A percentile compares a stretch with the other conserved stretches of the same genome.
Conservation (phyloP, 2,113 vertebrate species). For the Centropus bengalensis region DNA sequence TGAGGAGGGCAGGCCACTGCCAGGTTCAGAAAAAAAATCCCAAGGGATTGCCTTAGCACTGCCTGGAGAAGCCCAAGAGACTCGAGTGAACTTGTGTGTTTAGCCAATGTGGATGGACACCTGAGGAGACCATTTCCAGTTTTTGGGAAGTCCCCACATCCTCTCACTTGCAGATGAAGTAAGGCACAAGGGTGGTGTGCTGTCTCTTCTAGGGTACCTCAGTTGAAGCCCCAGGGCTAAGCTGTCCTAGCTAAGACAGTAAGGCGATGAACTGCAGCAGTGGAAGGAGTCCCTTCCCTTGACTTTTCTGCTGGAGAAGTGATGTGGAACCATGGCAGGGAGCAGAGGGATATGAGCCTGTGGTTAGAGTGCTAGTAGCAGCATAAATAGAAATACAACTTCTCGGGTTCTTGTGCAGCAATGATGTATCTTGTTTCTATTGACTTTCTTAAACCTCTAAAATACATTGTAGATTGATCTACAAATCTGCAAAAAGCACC, state of each 20-base stretch:
- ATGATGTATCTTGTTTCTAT: conserved; percentile 67
- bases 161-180: not conserved
- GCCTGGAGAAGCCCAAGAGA: not conserved
- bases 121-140: not conserved
- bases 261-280: not conserved
- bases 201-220: not conserved
- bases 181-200: fast-evolving
- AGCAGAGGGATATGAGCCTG: not conserved
- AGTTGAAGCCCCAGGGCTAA: not conserved
- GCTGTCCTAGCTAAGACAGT: fast-evolving
- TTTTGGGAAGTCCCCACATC: not conserved
- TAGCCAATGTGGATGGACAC: not conserved
- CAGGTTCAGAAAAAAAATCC: not conserved
- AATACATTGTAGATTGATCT: conserved; percentile 67
- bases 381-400: conserved; percentile 31
- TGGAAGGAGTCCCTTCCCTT: not conserved
- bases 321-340: not conserved
- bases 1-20: not conserved
- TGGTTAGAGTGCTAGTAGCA: not conserved
- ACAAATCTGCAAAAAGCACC: conserved; percentile 62
- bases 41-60: not conserved
- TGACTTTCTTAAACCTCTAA: conserved; percentile 67
- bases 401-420: not conserved
- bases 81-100: not conserved
- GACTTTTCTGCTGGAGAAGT: not conserved